These are phyloP conservation scores for Himantopus leucocephalus DNA, from an alignment of 2,113 vertebrate genomes.

Conservation along the genomic window DNA sequence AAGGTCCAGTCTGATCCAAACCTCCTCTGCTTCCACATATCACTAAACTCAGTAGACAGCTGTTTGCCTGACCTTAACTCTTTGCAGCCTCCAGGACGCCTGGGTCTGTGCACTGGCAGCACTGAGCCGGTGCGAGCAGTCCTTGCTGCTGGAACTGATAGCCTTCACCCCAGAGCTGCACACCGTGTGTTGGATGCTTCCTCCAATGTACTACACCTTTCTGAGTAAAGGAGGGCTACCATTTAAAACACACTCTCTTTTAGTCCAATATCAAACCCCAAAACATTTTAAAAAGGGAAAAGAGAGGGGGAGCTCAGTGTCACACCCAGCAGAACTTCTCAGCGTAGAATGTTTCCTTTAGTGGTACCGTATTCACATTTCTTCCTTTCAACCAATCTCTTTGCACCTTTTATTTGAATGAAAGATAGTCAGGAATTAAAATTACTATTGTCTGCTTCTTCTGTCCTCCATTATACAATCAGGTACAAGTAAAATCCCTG, in stretches of 20 bases:
- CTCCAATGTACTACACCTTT: neutral
- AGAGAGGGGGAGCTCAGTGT: neutral
- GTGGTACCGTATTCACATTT: neutral
- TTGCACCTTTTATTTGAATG: neutral
- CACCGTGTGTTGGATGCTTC: neutral
- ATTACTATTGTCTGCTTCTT: constrained; percentile 24
- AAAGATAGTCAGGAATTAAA: constrained; percentile 45
- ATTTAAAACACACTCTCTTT: neutral
- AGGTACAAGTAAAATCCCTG: constrained; percentile 56
- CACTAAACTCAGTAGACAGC: neutral
- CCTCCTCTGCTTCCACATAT: neutral
- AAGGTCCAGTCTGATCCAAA: neutral
- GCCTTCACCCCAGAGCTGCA: neutral
- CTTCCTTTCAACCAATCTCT: neutral
- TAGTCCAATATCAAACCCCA: neutral
- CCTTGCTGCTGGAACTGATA: neutral
- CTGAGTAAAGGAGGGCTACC: neutral
- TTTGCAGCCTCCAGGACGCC: neutral
- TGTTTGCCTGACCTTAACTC: neutral
- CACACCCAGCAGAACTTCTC: neutral
- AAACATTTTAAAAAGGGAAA: neutral
- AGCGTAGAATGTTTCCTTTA: neutral
- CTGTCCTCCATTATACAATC: constrained; percentile 37
- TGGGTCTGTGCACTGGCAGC: neutral
- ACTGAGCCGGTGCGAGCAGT: neutral